Evolutionary conservation across 2,113 vertebrate species (phyloP), one percentile per base, ranked within the genome.

Genomic region (Seriola aureovittata): DNA sequence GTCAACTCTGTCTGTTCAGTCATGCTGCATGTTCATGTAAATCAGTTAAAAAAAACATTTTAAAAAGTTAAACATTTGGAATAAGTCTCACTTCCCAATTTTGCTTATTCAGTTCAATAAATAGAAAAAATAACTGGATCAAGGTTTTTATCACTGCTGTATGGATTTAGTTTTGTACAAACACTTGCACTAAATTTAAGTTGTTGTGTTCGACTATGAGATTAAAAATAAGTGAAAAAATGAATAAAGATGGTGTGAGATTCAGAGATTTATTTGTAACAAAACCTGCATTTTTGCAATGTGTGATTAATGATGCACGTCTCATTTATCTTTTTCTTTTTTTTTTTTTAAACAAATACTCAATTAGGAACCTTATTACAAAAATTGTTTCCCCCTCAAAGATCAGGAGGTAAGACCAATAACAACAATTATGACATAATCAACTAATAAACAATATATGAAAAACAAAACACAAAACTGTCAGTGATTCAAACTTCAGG

Each of bases 401-500:
- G 13, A 72, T 17, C 5, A 9, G 32, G 14, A 68, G 17, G 40
- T 48, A 71, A 73, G 25, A 23, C 0, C 2, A 42, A 71, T 36
- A 60, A 70, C 2, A 40, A 46, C 10, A 13, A 40, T 7, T 36
- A 78, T 7, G 10, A 75, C 13, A 67, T 34, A 52, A 82, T 65
- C 17, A 82, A 82, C 23, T 25, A 23, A 75, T 25, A 50, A 75
- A 85, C 25, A 67, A 68, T 16, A 19, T 10, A 63, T 62, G 32
- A 81, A 67, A 74, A 23, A 32, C 48, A 70, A 38, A 81, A 81
- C 25, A 64, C 46, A 85, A 82, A 71, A 42, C 16, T 9, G 50
- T 34, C 19, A 19, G 38, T 19, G 23, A 23, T 13, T 79, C 78
- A 99, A 13, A 99, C 97, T 93, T 99, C 98, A 50, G 98, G 98